Conservation (phyloP, 2,113 vertebrate genomes). For the Phaethon lepturus region DNA sequence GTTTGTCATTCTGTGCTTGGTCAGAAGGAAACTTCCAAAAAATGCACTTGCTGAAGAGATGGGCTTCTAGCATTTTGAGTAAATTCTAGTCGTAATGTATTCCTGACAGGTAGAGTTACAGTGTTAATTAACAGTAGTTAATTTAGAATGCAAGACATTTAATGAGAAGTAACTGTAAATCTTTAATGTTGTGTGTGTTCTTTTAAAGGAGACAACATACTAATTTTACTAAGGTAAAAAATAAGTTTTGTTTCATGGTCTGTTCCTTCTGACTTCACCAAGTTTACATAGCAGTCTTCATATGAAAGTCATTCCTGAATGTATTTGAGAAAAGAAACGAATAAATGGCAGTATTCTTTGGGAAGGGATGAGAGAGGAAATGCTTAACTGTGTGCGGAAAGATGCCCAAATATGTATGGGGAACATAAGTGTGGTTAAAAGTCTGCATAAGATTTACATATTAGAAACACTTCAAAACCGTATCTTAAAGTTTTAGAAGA, state of each 20-base stretch:
- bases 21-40: neutral
- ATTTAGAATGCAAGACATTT: neutral
- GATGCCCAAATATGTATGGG: neutral
- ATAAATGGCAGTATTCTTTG: neutral
- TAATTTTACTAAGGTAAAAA: neutral
- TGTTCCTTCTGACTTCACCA: neutral
- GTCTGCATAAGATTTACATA: fast-evolving
- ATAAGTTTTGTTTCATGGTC: neutral
- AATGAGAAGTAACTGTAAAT: neutral
- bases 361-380: neutral
- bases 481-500: neutral
- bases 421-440: neutral
- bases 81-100: neutral
- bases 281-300: neutral
- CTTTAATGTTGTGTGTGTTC: neutral
- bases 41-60: fast-evolving
- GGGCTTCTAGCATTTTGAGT: neutral
- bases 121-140: neutral
- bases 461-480: neutral
- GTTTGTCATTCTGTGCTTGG: neutral
- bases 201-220: neutral
- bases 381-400: neutral
- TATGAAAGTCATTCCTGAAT: neutral
- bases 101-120: neutral
- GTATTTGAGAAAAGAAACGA: neutral